Conservation (phyloP, 2,797 vertebrate genomes). For the Sciurus vulgaris region DNA sequence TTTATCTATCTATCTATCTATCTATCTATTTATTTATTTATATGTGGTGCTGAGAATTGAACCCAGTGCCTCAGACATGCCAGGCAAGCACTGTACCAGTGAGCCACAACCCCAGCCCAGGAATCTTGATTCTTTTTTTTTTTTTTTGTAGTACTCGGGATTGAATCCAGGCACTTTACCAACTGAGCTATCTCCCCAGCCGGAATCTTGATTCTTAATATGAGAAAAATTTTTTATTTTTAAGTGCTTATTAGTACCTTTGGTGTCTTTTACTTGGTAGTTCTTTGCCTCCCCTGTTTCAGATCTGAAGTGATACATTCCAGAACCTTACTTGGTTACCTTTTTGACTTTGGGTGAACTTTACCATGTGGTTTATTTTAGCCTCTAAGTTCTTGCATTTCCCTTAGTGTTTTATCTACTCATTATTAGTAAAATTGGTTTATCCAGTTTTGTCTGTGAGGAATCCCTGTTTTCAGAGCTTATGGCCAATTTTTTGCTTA, state of each 20-base stretch:
- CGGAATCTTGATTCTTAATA: slow-evolving; percentile 20
- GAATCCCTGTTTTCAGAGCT: slow-evolving; percentile 55
- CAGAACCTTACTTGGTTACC: not conserved
- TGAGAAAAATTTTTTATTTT: slow-evolving; percentile 5
- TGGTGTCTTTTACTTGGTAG: not conserved
- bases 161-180: too few relatives aligned
- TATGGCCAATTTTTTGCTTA: slow-evolving; percentile 63
- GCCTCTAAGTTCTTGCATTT: not conserved
- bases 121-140: not conserved
- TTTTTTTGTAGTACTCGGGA: too few relatives aligned
- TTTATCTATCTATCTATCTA: too few relatives aligned
- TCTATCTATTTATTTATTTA: too few relatives aligned
- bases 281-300: not conserved
- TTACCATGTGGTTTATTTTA: not conserved
- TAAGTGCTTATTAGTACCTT: slow-evolving; percentile 28
- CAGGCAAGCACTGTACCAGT: too few relatives aligned
- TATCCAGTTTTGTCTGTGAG: slow-evolving; percentile 61
- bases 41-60: too few relatives aligned
- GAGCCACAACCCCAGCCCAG: too few relatives aligned
- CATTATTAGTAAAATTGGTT: slow-evolving; percentile 44
- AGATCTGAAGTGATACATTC: not conserved
- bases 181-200: too few relatives aligned
- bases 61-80: too few relatives aligned
- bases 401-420: not conserved
- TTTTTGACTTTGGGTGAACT: not conserved